Percentiles rank a stretch among this genome's conserved stretches.
Conservation (phyloP, 2,888 invertebrate genomes). For the Oxyscelio sp. region DNA sequence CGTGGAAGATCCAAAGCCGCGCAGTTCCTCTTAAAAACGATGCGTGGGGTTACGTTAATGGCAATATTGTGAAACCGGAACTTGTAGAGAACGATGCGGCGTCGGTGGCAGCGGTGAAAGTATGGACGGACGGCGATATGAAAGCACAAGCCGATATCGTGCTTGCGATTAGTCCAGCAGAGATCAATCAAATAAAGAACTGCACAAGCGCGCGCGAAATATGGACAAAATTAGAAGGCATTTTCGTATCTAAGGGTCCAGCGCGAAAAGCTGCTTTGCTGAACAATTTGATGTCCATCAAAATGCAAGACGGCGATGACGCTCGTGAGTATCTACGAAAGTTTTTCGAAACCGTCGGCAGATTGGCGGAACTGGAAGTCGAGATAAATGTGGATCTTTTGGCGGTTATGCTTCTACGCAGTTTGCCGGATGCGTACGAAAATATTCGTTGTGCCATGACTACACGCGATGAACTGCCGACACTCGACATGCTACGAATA, state of each 20-base stretch:
- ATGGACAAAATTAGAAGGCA: neutral
- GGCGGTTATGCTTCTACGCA: constrained; percentile 2
- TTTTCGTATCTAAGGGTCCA: neutral
- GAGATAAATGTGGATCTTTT: neutral
- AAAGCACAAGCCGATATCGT: neutral
- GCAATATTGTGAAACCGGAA: neutral
- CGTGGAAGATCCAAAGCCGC: too few species aligned
- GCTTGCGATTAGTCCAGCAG: neutral
- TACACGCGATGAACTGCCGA: neutral
- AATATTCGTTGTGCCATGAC: neutral
- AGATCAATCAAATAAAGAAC: neutral
- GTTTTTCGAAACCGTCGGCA: neutral
- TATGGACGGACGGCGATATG: neutral
- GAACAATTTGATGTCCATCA: neutral
- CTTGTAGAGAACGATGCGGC: neutral
- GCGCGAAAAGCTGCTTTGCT: neutral
- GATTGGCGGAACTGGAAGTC: neutral
- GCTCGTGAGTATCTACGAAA: neutral
- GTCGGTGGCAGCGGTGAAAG: neutral
- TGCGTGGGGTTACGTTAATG: neutral
- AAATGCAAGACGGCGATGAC: neutral
- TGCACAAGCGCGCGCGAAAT: neutral
- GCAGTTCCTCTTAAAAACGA: too few species aligned
- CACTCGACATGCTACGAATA: neutral
- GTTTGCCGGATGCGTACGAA: neutral